Evolutionary conservation across 2,797 vertebrate species (phyloP).

Genomic region (Phataginus tricuspis): DNA sequence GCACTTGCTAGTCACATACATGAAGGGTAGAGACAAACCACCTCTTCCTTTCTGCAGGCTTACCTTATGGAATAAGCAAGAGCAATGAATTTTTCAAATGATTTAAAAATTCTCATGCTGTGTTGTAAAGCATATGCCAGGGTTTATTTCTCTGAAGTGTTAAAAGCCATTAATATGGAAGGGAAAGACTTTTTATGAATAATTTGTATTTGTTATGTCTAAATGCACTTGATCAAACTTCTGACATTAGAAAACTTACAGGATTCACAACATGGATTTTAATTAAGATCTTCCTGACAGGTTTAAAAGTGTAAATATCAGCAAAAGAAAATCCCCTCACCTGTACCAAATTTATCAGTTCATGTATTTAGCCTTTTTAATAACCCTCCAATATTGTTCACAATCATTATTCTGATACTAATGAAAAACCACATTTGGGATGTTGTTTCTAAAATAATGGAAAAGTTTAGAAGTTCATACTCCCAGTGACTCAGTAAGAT

Average conservation of each 20-base stretch:
- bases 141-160: neutral
- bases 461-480: neutral
- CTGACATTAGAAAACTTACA: neutral
- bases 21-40: neutral
- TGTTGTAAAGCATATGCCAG: neutral
- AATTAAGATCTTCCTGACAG: neutral
- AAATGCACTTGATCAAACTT: conserved; percentile 5
- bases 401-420: neutral
- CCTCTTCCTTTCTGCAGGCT: neutral
- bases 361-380: neutral
- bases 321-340: neutral
- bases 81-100: neutral
- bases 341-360: neutral
- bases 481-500: neutral
- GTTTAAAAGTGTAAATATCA: conserved; percentile 29
- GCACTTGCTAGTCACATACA: neutral
- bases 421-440: neutral
- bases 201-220: neutral
- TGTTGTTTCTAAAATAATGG: neutral
- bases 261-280: neutral
- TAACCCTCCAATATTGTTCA: neutral
- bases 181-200: neutral
- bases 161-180: neutral
- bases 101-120: neutral
- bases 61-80: neutral